Percentiles rank a stretch among this genome's conserved stretches.
Conservation (phyloP, 2,888 invertebrate genomes). For the Lordiphosa fenestrarum region DNA sequence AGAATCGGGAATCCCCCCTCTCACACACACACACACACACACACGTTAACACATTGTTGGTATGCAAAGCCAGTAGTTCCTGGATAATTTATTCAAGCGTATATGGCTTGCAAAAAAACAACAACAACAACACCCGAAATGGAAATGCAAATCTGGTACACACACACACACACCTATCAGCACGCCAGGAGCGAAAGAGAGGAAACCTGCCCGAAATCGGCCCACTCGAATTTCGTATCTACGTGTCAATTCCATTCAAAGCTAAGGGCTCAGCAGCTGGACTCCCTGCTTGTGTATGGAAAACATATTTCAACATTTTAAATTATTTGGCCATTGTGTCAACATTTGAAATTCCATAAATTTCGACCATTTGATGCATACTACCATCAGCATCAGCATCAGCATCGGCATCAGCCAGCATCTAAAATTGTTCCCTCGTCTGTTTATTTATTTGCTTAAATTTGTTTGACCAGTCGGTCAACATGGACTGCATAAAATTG, state of each 20-base stretch:
- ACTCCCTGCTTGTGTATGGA: conserved; percentile 30
- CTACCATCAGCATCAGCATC: conserved; percentile 22
- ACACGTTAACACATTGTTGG: conserved; percentile 8
- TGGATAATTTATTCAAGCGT: conserved; percentile 65
- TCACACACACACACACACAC: neutral
- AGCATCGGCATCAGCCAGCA: conserved; percentile 25
- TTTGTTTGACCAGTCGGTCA: conserved; percentile 37
- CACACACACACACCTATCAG: conserved; percentile 21
- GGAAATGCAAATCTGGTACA: conserved; percentile 56
- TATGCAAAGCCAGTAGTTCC: conserved; percentile 50
- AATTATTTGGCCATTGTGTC: conserved; percentile 68
- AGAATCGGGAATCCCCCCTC: no score
- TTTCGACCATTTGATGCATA: conserved; percentile 49
- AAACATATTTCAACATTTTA: conserved; percentile 53
- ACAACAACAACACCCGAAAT: conserved; percentile 29
- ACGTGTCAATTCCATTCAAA: conserved; percentile 58
- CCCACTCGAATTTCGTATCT: conserved; percentile 50
- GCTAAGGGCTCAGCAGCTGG: conserved; percentile 44
- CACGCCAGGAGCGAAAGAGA: conserved; percentile 7
- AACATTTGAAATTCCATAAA: conserved; percentile 69
- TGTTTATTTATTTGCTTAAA: conserved; percentile 27
- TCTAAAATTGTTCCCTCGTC: conserved; percentile 1
- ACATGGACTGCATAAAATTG: conserved; percentile 33
- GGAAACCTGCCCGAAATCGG: conserved; percentile 31
- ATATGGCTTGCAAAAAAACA: conserved; percentile 37